phyloP scores from a whole-genome alignment of 2,797 vertebrate genomes.

The Ceryle rudis region DNA sequence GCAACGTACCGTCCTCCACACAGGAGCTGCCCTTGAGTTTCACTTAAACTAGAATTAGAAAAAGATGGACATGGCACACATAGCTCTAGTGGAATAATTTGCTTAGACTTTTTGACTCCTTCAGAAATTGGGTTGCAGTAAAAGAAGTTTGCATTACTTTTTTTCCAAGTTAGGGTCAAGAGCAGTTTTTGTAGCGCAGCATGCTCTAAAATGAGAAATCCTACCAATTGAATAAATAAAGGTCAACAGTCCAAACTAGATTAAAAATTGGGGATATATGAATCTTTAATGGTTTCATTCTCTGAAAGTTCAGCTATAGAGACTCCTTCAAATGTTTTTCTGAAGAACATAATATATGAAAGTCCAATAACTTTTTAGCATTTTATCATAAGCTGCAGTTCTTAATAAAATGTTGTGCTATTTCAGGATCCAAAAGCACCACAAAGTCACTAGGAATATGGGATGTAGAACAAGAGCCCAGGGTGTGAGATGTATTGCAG shows the following conservation, averaged over 20 bases:
- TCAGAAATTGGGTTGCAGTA: not conserved
- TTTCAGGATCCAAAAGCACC: not conserved
- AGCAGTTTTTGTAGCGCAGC: not conserved
- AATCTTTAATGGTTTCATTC: slow-evolving; percentile 36
- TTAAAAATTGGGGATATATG: not conserved
- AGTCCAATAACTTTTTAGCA: not conserved
- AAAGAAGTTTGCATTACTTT: not conserved
- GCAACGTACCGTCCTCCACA: not conserved
- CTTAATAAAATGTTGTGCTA: not conserved
- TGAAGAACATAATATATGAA: not conserved
- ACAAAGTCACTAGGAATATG: not conserved
- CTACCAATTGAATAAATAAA: slow-evolving; percentile 42
- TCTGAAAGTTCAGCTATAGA: not conserved
- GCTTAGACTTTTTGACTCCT: not conserved
- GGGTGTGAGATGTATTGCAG: accelerated
- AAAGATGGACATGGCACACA: not conserved
- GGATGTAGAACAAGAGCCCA: not conserved
- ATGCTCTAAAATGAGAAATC: not conserved
- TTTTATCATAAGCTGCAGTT: not conserved
- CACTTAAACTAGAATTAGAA: not conserved
- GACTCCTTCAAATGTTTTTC: not conserved
- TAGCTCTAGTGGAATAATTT: not conserved
- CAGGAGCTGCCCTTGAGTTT: not conserved
- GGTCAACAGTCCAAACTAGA: slow-evolving; percentile 4
- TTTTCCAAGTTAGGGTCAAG: not conserved